Base-by-base conservation (phyloP, 1,140 invertebrate species). In the Drosophila lacertosa region DNA sequence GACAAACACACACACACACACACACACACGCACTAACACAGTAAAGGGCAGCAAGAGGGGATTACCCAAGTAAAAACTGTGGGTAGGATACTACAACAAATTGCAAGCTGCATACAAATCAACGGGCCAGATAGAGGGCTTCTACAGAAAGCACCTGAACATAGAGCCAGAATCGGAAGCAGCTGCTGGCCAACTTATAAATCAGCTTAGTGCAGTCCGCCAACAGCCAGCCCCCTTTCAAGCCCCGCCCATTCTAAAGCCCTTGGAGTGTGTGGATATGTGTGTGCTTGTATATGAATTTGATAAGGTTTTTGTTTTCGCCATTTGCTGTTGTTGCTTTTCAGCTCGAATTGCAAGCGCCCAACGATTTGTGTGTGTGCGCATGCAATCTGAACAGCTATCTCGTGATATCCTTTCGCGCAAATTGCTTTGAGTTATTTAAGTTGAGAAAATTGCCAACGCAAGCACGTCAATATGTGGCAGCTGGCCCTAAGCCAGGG, bases 281-380 rank as follows among this genome's bases (percentile, higher is more conserved):
- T 26, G 39, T 60, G 59, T 47, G 59, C 9, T 5, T 7, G 51
- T 77, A 67, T 74, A 70, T 78, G 64, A 74, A 74, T 78, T 83
- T 83, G 71, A 83, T 83, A 66, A 63, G 65, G 70, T 71, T 78
- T 82, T 82, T 68, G 78, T 74, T 77, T 70, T 18, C 50, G n/a
- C n/a, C n/a, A n/a, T 37, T 29, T 29, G 26, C 10, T 32, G 29
- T 32, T 32, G 9, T 10, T 37, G 11, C 35, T 39, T 7, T 39
- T 4, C 16, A 29, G 26, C 60, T 51, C 39, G 47, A 32, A 51
- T 42, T 51, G 59, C 54, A 71, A 48, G 33, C 22, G 29, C 47
- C 15, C 35, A 60, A 54, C 51, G 59, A 26, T 18, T 13, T 42
- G 29, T 57, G n/a, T 51, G 29, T 32, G 42, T 54, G 42, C 7